Base-by-base conservation (phyloP, 2,888 invertebrate genomes). In the Eristalis pertinax region DNA sequence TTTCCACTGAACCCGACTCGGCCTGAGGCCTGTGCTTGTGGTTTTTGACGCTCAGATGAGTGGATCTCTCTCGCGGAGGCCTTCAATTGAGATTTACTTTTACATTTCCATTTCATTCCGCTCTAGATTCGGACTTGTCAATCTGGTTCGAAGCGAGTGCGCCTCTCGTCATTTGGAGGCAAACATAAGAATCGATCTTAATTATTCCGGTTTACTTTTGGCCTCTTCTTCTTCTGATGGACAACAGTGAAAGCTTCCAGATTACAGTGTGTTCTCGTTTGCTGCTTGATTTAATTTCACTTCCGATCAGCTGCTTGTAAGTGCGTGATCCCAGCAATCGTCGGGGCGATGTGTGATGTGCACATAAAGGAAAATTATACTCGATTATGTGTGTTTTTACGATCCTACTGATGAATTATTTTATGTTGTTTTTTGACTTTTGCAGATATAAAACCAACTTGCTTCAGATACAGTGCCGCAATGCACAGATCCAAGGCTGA, bases 1-100 rank as follows among this genome's bases (percentile, higher is more conserved):
- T 89, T 89, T 89, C 89, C 84, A 88, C 84, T 84, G 50, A 50
- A 50, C 50, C n/a, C 19, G 50, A 8, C 15, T n/a, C 41, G 63
- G 29, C 15, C 67, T 65, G 50, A n/a, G 68, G 73, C 68, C 13
- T 76, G 60, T 62, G n/a, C 68, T n/a, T 76, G 60, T 62, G n/a
- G 11, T 15, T 74, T 72, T 43, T 68, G 32, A 50, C 19, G 19
- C 50, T 50, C 50, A 32, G 19, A n/a, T 8, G 50, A n/a, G 64
- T 60, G 24, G 43, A 73, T 60, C 68, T 65, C 67, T 64, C 64
- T 13, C 4, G 15, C 50, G 2, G 50, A 2, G n/a, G 19, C 19
- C 19, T 5, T 7, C 19, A 50, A 19, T 19, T 50, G 50, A 50
- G 50, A 50, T 50, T 50, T 50, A 50, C 15, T 65, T 64, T 38